Evolutionary conservation across 2,888 invertebrate genomes (phyloP).

Genomic region (Drosophila buzzatii): DNA sequence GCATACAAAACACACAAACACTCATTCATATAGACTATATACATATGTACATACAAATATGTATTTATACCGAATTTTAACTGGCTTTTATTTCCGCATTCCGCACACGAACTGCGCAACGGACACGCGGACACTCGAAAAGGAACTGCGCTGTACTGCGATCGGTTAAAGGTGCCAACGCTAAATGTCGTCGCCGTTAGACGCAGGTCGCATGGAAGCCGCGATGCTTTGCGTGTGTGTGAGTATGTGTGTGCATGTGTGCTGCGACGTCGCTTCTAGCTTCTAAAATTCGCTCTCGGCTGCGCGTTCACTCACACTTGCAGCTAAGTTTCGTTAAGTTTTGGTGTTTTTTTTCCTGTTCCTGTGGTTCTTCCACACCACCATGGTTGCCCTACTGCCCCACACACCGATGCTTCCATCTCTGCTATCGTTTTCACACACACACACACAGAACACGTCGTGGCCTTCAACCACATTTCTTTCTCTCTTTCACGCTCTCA

Average conservation of each 20-base stretch:
- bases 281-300: constrained; percentile 50
- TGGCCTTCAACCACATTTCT: constrained; percentile 45
- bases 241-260: background rate
- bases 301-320: constrained; percentile 23
- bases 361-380: constrained; percentile 65
- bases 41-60: background rate
- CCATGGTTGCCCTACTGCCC: constrained; percentile 70
- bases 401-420: constrained; percentile 57
- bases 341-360: constrained; percentile 68
- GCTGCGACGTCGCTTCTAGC: constrained; percentile 53
- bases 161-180: constrained; percentile 82
- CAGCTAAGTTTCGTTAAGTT: constrained; percentile 71
- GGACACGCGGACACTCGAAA: constrained; percentile 25
- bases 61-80: constrained; percentile 29
- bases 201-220: constrained; percentile 79
- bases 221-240: constrained; percentile 44
- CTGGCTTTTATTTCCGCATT: constrained; percentile 28
- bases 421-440: constrained; percentile 4
- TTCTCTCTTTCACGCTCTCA: constrained; percentile 34
- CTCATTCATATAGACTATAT: too few relatives aligned
- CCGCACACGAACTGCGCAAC: constrained; percentile 17
- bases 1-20: background rate
- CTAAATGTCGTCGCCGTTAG: constrained; percentile 78
- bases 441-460: constrained; percentile 37
- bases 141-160: constrained; percentile 62